Evolutionary conservation across 92 coral and sea anemone genomes (phyloP), one percentile per base, ranked within the genome.

Genomic region (Montipora capitata): DNA sequence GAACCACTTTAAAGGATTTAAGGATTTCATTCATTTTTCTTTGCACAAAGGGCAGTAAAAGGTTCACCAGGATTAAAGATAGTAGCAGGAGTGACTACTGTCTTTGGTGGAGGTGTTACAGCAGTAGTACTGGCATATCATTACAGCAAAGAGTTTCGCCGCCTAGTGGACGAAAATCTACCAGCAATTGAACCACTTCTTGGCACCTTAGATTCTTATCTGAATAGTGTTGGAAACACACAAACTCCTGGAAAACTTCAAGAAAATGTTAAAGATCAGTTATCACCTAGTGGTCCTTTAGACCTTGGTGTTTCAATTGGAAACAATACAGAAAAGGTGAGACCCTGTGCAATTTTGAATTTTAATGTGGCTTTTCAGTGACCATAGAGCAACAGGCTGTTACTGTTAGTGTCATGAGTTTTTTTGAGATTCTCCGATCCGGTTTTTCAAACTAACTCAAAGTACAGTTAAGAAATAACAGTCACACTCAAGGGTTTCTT

Each of bases 31-130:
- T 20, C 68, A 16, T 8, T 12, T 3, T 17, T 63, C 72, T 39
- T 11, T 81, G 9, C 42, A 16, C 3, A 4, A 17, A 87, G 95
- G 71, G 57, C 82, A 52, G 2, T 74, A 27, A 76, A 76, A 58
- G 84, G 84, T 61, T 92, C 92, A 4, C 72, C 92, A 38, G 87
- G 83, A 17, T 69, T 87, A 68, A 95, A 93, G 92, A 77, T 95
- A 17, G 81, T 77, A 61, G 96, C 88, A 0, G 89, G 90, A 17
- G 77, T 95, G 56, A 89, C 86, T 3, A 42, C 79, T 40, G 82
- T 91, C n/a, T 90, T 91, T 75, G 89, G 96, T 10, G 98, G 98
- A 41, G 93, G 95, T 18, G 81, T 90, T 1, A 84, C 88, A 8
- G 98, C 87, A 0, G 91, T 87, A 4, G 90, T 88, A 2, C 58